Evolutionary conservation across 2,888 invertebrate species (phyloP).

Genomic region (Drosophila putrida): DNA sequence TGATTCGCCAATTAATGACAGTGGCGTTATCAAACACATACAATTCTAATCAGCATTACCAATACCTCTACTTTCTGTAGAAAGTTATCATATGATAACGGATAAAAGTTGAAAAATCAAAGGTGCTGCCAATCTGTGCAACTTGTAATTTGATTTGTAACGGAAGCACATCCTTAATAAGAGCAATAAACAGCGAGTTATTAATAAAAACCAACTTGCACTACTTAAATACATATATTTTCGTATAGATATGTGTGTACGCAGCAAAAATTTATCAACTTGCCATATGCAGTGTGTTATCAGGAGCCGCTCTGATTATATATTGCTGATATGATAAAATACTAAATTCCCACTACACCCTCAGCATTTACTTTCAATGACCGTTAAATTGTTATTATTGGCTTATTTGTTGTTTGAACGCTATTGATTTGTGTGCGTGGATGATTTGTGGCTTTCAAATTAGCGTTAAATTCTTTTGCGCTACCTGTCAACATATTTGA

Average conservation of each 20-base stretch:
- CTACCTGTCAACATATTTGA: conserved; percentile 6
- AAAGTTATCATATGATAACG: conserved; percentile 36
- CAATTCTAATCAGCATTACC: conserved; percentile 61
- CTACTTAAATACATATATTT: not conserved
- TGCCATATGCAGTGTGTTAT: conserved; percentile 54
- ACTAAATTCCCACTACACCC: conserved; percentile 20
- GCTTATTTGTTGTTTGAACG: conserved; percentile 59
- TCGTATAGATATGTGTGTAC: not conserved
- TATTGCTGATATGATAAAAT: conserved; percentile 60
- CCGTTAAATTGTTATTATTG: conserved; percentile 73
- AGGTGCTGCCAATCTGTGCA: conserved; percentile 43
- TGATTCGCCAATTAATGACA: conserved; percentile 55
- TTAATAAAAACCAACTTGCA: conserved; percentile 8
- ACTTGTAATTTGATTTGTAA: conserved; percentile 48
- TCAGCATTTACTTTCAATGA: conserved; percentile 57
- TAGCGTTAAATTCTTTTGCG: conserved; percentile 12
- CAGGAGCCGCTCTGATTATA: conserved; percentile 50
- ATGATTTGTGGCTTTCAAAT: conserved; percentile 33
- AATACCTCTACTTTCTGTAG: not conserved
- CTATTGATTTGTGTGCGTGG: conserved; percentile 1
- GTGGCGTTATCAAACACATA: conserved; percentile 48
- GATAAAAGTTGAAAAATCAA: conserved; percentile 23
- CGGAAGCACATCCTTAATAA: conserved; percentile 39
- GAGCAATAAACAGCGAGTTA: conserved; percentile 22
- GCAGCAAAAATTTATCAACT: conserved; percentile 24